Evolutionary conservation across 2,888 invertebrate species (phyloP).

Genomic region (Xanthia icteritia): DNA sequence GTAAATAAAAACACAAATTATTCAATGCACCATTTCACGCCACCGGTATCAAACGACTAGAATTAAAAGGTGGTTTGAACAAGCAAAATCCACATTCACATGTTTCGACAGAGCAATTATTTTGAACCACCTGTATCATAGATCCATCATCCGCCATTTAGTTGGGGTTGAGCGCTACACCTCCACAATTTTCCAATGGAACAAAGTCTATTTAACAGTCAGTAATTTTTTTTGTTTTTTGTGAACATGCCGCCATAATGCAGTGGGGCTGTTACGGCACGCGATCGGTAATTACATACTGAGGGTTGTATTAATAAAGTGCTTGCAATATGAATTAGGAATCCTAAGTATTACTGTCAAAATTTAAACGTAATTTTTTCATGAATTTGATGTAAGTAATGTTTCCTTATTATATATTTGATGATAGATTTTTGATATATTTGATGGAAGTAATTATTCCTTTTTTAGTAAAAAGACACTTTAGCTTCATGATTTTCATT

Average conservation of each 20-base stretch:
- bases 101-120: background rate
- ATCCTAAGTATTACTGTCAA: slow-evolving; percentile 11
- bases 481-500: background rate
- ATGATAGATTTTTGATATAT: no score
- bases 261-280: slow-evolving; percentile 35
- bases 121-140: slow-evolving; percentile 6
- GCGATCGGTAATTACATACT: slow-evolving; percentile 42
- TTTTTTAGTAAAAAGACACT: background rate
- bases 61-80: background rate
- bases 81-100: background rate
- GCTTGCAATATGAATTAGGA: slow-evolving; percentile 16
- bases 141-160: background rate
- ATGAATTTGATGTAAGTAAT: slow-evolving; percentile 2
- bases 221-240: slow-evolving; percentile 35
- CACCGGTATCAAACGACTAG: background rate
- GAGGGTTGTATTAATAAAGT: slow-evolving; percentile 27
- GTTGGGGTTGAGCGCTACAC: background rate
- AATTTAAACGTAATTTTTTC: background rate
- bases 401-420: background rate
- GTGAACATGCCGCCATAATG: slow-evolving; percentile 36
- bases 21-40: background rate
- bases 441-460: background rate
- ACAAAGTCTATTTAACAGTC: slow-evolving; percentile 10
- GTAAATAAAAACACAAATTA: background rate
- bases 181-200: slow-evolving; percentile 21